Evolutionary conservation across 37 sponge, comb jelly and placozoan species (phyloP), one percentile per base, ranked within the genome.

Genomic region (Eunapius fragilis): DNA sequence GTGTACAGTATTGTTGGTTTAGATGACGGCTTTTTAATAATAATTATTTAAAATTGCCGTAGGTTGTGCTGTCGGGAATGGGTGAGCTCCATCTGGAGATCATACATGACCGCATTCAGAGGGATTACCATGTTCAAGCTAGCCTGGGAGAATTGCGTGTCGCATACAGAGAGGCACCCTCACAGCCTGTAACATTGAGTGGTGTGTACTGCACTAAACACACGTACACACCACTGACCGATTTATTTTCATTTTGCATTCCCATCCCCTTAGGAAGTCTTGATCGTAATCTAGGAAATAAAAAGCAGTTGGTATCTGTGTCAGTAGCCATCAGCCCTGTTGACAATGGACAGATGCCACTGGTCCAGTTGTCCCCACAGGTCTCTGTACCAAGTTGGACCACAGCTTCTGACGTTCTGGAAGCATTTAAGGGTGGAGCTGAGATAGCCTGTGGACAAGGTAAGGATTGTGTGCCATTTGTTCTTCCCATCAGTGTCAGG

Each of bases 21-120:
- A 24, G 9, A 76, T 76, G 77, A 7, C 32, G n/a, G n/a, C 31
- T n/a, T 25, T 34, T 35, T 32, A 17, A 3, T 76, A 30, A 4
- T 45, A 45, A 11, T 45, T 45, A 45, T 24, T 41, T 33, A 45
- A n/a, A n/a, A n/a, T n/a, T n/a, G n/a, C 24, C 17, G 19, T 28
- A 96, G 93, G 94, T 92, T 0, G 82, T 97, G 17, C 82, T 97
- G n/a, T 93, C 94, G 12, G 98, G 98, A 0, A 97, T 97, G 98
- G 98, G 98, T 49, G 98, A 97, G 85, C 96, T 97, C 26, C 98
- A 97, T 80, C 80, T 97, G 72, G 96, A 97, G 71, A 67, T 97
- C n/a, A 37, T 96, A 28, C 78, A 72, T 27, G 94, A 93, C 50
- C 86, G 96, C 48, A 82, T 97, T 24, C 26, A 77, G 35, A 81